A percentile compares a stretch with the other conserved stretches of the same genome.
phyloP scores from a whole-genome alignment of 2,113 vertebrate species.

The Lontra canadensis region DNA sequence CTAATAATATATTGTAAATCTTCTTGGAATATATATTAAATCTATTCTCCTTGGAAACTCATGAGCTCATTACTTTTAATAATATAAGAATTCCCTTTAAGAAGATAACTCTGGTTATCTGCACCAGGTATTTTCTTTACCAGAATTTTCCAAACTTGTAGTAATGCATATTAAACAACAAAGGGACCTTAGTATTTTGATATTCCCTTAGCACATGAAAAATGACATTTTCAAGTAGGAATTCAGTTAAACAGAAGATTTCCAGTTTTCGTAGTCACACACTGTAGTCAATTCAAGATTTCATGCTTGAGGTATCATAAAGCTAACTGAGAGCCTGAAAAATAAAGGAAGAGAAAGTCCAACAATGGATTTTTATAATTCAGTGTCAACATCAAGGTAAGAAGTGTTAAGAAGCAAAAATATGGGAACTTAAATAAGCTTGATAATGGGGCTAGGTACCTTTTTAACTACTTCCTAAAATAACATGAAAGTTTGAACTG shows the following conservation, averaged over 20 bases:
- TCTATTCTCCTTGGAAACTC: no score
- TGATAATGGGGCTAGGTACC: neutral
- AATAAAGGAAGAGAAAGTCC: neutral
- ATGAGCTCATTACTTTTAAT: no score
- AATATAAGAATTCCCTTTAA: no score
- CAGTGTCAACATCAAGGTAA: neutral
- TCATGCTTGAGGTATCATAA: neutral
- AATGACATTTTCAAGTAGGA: neutral
- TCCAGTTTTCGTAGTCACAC: neutral
- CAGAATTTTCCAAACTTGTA: slow-evolving; percentile 27
- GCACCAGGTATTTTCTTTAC: no score
- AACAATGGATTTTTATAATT: slow-evolving; percentile 4
- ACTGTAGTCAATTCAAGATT: neutral
- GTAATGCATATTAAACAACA: neutral
- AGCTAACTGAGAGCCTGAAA: neutral
- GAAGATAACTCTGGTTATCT: no score
- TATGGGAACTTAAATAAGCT: neutral
- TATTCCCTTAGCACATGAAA: neutral
- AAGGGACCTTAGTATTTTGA: neutral
- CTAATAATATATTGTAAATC: no score
- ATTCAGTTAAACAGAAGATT: slow-evolving; percentile 20
- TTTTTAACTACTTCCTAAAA: neutral
- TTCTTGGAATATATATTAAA: no score
- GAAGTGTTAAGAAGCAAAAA: neutral
- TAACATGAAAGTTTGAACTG: neutral